Evolutionary conservation across 2,797 vertebrate genomes (phyloP).

Genomic region (Dryobates pubescens): DNA sequence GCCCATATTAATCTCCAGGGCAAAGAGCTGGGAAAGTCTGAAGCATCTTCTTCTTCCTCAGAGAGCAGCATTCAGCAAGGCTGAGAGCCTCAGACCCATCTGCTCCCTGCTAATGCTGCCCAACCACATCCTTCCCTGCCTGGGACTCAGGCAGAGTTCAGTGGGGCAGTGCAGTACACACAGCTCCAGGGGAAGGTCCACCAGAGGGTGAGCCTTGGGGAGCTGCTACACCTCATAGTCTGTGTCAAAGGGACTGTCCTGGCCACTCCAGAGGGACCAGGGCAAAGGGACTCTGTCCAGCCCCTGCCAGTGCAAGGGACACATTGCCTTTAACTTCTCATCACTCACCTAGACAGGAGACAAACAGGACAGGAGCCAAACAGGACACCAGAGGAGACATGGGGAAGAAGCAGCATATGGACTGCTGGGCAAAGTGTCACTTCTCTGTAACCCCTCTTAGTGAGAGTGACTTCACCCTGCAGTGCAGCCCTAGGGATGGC

Average conservation of each 20-base stretch:
- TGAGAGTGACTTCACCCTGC: neutral
- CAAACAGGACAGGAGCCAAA: neutral
- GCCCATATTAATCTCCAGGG: neutral
- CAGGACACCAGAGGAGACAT: slow-evolving; percentile 1
- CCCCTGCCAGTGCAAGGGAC: neutral
- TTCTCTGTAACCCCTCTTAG: neutral
- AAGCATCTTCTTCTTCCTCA: neutral
- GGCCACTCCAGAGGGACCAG: neutral
- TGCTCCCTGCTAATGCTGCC: neutral
- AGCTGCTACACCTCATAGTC: neutral
- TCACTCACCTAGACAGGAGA: neutral
- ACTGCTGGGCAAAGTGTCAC: neutral
- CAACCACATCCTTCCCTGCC: neutral
- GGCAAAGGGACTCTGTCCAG: neutral
- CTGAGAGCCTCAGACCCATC: neutral
- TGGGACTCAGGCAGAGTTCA: neutral
- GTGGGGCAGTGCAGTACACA: neutral
- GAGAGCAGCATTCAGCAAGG: neutral
- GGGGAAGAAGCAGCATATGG: neutral
- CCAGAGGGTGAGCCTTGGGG: neutral
- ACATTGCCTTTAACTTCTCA: neutral
- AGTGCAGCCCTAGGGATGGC: neutral
- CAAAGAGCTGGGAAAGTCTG: neutral
- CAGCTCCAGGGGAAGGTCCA: neutral
- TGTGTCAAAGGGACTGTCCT: neutral